Base-by-base conservation (phyloP, 64 coral and sea anemone species). In the Astreopora myriophthalma region DNA sequence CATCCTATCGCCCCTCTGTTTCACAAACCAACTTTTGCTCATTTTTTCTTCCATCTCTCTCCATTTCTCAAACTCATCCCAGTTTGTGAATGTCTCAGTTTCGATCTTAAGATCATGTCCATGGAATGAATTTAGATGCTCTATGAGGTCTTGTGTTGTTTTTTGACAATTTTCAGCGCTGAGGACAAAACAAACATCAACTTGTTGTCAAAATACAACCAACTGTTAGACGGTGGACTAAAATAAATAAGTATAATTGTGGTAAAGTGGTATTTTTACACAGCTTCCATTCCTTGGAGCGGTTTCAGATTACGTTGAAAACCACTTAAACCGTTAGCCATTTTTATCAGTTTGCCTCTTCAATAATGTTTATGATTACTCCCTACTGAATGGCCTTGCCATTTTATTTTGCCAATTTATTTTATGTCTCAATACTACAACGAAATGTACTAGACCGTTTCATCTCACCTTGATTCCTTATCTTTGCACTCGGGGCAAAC, bases 401-500 rank as follows among this genome's bases (percentile, higher is more conserved):
- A 46, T 46, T 46, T 46, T 46, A 46, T 34, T 33, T 62, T 10
- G 24, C 29, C 37, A 39, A 34, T 37, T 26, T 37, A 22, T 85
- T 85, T 34, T 32, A 17, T 39, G 42, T 2, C 23, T 1, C 60
- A 46, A 46, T 66, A 85, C 5, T 17, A 32, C 57, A 33, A 20
- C 22, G 60, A 25, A 11, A 85, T 85, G 30, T 37, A 32, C 27
- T 66, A 17, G 19, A 20, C 27, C 34, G 23, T 37, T 46, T 74
- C 17, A 62, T 76, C 86, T 78, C 42, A 78, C 75, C 75, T 52
- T 77, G 39, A 51, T 49, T 77, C 16, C 48, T 77, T 52, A 27
- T 40, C 74, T 49, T 26, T 77, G 26, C 74, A 77, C 24, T 77
- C 44, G 0, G 42, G 74, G 11, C 74, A 77, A 77, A 77, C 39